Evolutionary conservation across 2,797 vertebrate species (phyloP), one percentile per base, ranked within the genome.

Genomic region (Acanthopagrus latus): DNA sequence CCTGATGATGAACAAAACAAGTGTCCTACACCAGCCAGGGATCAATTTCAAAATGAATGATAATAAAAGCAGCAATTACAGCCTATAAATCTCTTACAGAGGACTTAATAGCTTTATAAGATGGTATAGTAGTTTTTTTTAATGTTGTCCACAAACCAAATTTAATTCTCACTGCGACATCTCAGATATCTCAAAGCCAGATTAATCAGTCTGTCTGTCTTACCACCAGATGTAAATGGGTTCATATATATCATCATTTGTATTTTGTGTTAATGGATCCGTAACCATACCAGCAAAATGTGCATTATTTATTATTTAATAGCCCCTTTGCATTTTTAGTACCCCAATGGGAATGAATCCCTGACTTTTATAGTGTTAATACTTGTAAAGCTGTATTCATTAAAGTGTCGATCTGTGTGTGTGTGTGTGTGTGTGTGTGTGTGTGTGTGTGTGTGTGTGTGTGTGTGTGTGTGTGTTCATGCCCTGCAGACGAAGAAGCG

Each of bases 401-500:
- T 55, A 10, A 33, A 66, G n/a, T 33, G 43, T 44, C 43, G 10
- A 38, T 38, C 38, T 55, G 47, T 29, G 18, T 54, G 51, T 65
- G 43, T 84, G 60, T 68, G 43, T 83, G 60, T 68, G 51, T 55
- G 47, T 29, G 18, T 54, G 51, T 55, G 47, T 29, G 18, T 54
- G 51, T 55, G 47, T 29, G 18, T 54, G 51, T 55, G 47, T 29
- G 18, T 54, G 51, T 55, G 47, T 29, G 18, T 54, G 51, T 55
- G 47, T 29, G 18, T 54, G 51, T 55, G 47, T 29, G 18, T 54
- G 51, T 65, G 43, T 84, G 60, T 68, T 50, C 21, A 21, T 81
- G 56, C n/a, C 25, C 25, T 70, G 52, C 90, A 97, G 97, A 96
- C 94, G 64, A 97, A 97, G 85, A 95, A 95, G 48, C 96, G 96